Base-by-base conservation (phyloP, 2,113 vertebrate genomes). In the Junco hyemalis region DNA sequence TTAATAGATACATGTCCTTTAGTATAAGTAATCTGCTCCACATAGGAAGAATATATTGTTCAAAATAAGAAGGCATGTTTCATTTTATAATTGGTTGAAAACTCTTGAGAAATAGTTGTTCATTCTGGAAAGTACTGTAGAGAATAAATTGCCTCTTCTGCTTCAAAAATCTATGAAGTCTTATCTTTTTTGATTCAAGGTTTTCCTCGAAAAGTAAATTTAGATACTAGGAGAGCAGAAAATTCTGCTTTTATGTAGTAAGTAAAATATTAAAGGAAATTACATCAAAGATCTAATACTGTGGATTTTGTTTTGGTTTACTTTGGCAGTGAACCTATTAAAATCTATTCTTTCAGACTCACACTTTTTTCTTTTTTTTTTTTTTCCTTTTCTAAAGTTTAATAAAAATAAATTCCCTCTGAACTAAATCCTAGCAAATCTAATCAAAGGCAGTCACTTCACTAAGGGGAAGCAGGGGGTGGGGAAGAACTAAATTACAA, bases 41-140 rank as follows among this genome's bases (percentile, higher is more conserved):
- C 79, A 86, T 8, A 88, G 38, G 24, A 42, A 91, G 44, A 92
- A 64, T 86, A 82, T 68, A 94, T 93, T 96, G 64, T 95, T 95
- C 95, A 94, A 96, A 97, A 94, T 86, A 97, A 95, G 96, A 93
- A 94, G 33, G 74, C 9, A 83, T 91, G 86, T 92, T 96, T 96
- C 82, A 95, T 95, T 96, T 96, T 96, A 86, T 95, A 97, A 96
- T 94, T 96, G 71, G 65, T 57, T 2, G 3, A 96, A 97, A 96
- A 82, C 87, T 96, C 82, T 64, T 92, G 66, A 97, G 92, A 93
- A 96, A 97, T 81, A 87, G 50, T 50, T 95, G 19, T 79, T 96
- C 85, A 84, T 76, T 90, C 86, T 83, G 59, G 73, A 96, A 95
- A 51, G 50, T 84, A 90, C 33, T 66, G 48, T 18, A 84, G 29